Conservation (phyloP, 2,888 invertebrate species). For the Odontomyia ornata region DNA sequence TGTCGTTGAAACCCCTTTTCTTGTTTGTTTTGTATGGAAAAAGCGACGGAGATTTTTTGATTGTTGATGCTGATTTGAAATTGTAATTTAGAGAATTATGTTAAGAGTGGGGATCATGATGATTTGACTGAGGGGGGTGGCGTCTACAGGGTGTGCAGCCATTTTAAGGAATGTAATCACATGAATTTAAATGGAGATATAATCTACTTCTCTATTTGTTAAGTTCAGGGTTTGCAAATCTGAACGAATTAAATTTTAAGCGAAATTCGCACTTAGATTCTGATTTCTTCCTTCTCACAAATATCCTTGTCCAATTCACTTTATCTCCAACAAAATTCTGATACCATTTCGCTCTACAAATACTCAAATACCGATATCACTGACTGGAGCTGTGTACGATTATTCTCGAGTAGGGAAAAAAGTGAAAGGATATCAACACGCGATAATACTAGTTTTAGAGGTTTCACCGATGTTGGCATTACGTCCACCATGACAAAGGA, state of each 20-base stretch:
- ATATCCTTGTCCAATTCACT: background rate
- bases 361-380: background rate
- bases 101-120: no score
- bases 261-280: no score
- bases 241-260: no score
- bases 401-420: background rate
- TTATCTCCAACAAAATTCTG: background rate
- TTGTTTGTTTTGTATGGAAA: slow-evolving; percentile 2
- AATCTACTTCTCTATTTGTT: no score
- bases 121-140: no score
- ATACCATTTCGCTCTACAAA: background rate
- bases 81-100: slow-evolving; percentile 14
- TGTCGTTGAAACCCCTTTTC: slow-evolving; percentile 21
- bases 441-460: slow-evolving; percentile 14
- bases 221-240: no score
- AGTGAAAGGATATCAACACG: slow-evolving; percentile 19
- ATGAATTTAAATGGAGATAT: no score
- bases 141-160: no score
- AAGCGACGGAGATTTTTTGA: slow-evolving; percentile 9
- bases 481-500: background rate
- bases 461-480: background rate
- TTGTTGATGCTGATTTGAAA: slow-evolving; percentile 25
- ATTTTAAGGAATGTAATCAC: no score
- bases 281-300: no score
- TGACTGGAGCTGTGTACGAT: no score